Conservation (phyloP, 1,140 invertebrate genomes). For the Lysiphlebus fabarum region DNA sequence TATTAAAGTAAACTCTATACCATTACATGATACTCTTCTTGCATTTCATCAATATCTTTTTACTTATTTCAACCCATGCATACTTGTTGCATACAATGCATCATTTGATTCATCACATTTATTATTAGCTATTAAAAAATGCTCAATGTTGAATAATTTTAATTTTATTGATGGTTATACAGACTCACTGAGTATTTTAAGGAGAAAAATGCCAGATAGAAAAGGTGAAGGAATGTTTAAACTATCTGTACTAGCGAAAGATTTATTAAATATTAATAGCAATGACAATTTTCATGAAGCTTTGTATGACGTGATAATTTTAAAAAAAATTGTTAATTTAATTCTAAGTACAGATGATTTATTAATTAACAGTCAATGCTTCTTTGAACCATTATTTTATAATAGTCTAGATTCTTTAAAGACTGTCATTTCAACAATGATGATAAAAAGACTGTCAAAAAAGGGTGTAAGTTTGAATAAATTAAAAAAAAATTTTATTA, state of each 20-base stretch:
- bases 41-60: conserved; percentile 20
- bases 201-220: conserved; percentile 19
- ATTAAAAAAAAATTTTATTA: conserved; percentile 12
- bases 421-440: conserved; percentile 20
- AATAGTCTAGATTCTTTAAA: conserved; percentile 10
- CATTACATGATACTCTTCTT: conserved; percentile 17
- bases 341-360: conserved; percentile 15
- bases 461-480: conserved; percentile 17
- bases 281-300: conserved; percentile 26
- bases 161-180: conserved; percentile 21
- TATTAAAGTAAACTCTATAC: conserved; percentile 21
- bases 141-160: conserved; percentile 18
- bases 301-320: conserved; percentile 28
- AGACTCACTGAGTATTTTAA: conserved; percentile 19
- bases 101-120: conserved; percentile 20
- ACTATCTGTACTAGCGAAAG: conserved; percentile 17
- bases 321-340: conserved; percentile 20
- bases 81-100: conserved; percentile 25
- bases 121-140: conserved; percentile 13
- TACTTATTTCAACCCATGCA: conserved; percentile 17
- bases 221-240: conserved; percentile 18
- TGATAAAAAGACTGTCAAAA: conserved; percentile 24
- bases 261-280: conserved; percentile 16
- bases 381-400: conserved; percentile 11
- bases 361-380: conserved; percentile 13